These are phyloP conservation scores for Troglohyphantes excavatus DNA, from an alignment of 2,888 invertebrate genomes.

Conservation along the genomic window DNA sequence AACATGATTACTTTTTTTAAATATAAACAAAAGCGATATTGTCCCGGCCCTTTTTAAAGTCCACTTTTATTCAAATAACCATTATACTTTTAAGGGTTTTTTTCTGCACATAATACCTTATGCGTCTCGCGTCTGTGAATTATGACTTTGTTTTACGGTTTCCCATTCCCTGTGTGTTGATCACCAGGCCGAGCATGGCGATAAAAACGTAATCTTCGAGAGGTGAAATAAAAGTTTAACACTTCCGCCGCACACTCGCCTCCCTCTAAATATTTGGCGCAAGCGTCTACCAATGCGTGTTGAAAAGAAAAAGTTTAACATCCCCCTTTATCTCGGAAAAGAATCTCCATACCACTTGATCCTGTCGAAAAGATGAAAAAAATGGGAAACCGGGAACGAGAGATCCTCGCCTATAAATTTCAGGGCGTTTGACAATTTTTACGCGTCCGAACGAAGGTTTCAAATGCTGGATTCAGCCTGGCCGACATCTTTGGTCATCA, in stretches of 20 bases:
- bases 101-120: conserved; percentile 18
- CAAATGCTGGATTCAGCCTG: neutral
- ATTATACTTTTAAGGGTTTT: neutral
- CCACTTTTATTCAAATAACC: conserved; percentile 34
- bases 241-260: conserved; percentile 14
- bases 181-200: conserved; percentile 28
- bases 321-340: conserved; percentile 63
- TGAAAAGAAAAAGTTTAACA: conserved; percentile 37
- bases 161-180: conserved; percentile 19
- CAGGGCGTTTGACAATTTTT: conserved; percentile 57
- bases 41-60: neutral
- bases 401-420: conserved; percentile 63
- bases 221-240: conserved; percentile 64
- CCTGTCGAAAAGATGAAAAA: conserved; percentile 61
- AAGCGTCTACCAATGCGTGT: neutral
- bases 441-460: conserved; percentile 25
- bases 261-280: conserved; percentile 22
- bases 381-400: conserved; percentile 15
- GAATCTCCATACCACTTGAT: conserved; percentile 72
- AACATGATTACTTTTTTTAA: conserved; percentile 3
- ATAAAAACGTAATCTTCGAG: conserved; percentile 61
- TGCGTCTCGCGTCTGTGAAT: conserved; percentile 38
- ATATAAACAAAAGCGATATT: neutral
- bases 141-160: conserved; percentile 34
- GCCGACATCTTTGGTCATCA: conserved; percentile 41